These are phyloP conservation scores for Stegana nigrithorax DNA, from an alignment of 2,888 invertebrate genomes.

Conservation along the genomic window DNA sequence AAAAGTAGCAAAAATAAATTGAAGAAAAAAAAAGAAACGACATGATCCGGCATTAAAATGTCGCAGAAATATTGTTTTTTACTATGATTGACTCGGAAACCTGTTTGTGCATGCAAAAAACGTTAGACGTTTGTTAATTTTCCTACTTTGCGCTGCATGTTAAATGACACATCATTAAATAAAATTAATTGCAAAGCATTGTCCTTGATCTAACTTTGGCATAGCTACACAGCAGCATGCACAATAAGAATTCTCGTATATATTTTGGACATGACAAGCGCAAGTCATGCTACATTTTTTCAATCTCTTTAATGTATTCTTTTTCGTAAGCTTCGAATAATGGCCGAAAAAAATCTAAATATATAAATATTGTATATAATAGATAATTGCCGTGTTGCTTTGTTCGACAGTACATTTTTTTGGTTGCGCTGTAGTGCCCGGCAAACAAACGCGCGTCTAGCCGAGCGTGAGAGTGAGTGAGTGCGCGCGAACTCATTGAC, in stretches of 20 bases:
- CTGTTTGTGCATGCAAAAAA: too few species aligned
- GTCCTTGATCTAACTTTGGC: constrained; percentile 10
- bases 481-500: constrained; percentile 1
- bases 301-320: too few species aligned
- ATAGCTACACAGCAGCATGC: background rate
- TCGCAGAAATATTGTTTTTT: too few species aligned
- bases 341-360: background rate
- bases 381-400: constrained; percentile 1
- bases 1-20: too few species aligned
- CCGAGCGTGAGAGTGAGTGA: background rate
- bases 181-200: constrained; percentile 6
- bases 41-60: too few species aligned
- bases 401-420: too few species aligned
- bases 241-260: background rate
- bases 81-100: too few species aligned
- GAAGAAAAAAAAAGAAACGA: too few species aligned
- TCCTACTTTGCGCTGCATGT: background rate
- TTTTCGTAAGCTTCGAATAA: background rate
- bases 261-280: background rate
- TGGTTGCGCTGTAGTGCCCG: background rate
- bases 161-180: constrained; percentile 4
- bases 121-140: too few species aligned
- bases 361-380: constrained; percentile 11
- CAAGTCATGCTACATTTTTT: constrained; percentile 5
- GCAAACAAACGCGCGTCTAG: background rate